Conservation (phyloP, 2,797 vertebrate genomes). For the Allobates femoralis region DNA sequence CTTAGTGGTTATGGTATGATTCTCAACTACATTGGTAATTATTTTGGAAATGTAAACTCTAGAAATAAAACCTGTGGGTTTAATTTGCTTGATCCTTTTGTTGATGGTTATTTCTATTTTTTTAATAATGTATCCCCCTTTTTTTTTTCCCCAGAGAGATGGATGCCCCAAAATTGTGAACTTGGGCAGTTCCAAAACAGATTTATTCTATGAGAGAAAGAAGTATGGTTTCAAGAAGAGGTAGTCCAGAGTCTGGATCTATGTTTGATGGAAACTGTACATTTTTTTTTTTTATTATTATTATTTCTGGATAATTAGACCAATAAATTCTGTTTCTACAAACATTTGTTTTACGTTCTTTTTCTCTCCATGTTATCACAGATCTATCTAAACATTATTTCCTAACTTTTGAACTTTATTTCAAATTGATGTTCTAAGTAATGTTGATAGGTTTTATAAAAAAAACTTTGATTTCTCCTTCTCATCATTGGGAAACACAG, state of each 20-base stretch:
- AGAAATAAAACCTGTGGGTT: not conserved
- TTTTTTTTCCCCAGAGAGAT: slow-evolving; percentile 82
- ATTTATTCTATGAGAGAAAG: slow-evolving; percentile 98
- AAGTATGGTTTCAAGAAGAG: slow-evolving; percentile 99
- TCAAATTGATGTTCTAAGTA: no score
- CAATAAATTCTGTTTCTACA: slow-evolving; percentile 56
- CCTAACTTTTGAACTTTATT: no score
- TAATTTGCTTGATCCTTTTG: not conserved
- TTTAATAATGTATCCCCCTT: slow-evolving; percentile 27
- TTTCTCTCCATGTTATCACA: not conserved
- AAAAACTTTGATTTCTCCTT: no score
- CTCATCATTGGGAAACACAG: no score
- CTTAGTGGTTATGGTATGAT: no score
- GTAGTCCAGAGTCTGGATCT: slow-evolving; percentile 75
- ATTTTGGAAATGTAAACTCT: no score
- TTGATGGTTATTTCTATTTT: not conserved
- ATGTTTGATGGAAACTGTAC: not conserved
- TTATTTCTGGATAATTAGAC: not conserved
- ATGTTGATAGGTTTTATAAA: no score
- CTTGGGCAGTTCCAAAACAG: slow-evolving; percentile 97
- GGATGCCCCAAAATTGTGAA: slow-evolving; percentile 99
- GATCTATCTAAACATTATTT: not conserved
- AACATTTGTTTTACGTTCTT: not conserved
- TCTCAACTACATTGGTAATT: no score
- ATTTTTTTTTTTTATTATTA: not conserved